Evolutionary conservation across 2,797 vertebrate genomes (phyloP).

Genomic region (Pangasius krempfi): DNA sequence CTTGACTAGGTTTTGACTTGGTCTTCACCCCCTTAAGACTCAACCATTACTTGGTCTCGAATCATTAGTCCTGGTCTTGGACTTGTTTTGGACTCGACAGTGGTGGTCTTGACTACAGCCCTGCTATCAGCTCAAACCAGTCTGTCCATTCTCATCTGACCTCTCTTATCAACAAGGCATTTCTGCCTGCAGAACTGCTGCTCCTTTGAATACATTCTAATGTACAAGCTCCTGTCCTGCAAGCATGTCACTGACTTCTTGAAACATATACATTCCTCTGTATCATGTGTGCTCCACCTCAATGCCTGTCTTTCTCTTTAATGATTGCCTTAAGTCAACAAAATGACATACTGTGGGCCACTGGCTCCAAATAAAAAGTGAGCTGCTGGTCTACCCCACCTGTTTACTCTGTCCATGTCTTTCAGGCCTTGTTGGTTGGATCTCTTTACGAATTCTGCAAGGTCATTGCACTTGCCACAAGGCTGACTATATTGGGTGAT

Average conservation of each 20-base stretch:
- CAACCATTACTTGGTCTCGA: too few relatives aligned
- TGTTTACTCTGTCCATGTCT: slow-evolving; percentile 50
- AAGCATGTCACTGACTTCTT: background rate
- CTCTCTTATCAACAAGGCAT: background rate
- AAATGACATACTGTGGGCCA: slow-evolving; percentile 66
- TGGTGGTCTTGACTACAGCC: background rate
- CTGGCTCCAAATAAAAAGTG: slow-evolving; percentile 72
- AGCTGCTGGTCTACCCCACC: slow-evolving; percentile 73
- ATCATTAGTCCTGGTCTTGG: too few relatives aligned
- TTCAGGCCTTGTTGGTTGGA: slow-evolving; percentile 63
- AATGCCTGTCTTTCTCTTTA: slow-evolving; percentile 27
- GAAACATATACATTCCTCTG: too few relatives aligned
- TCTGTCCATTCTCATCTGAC: background rate
- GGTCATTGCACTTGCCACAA: slow-evolving; percentile 69
- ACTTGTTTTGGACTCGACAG: background rate
- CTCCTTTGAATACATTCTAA: background rate
- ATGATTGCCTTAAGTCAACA: slow-evolving; percentile 57
- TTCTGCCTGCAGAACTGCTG: background rate
- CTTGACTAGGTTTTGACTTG: background rate
- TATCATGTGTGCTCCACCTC: background rate
- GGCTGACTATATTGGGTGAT: slow-evolving; percentile 53
- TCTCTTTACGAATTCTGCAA: slow-evolving; percentile 52
- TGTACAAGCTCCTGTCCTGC: background rate
- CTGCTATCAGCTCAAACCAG: background rate
- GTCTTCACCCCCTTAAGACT: too few relatives aligned